Evolutionary conservation across 2,888 invertebrate species (phyloP), one percentile per base, ranked within the genome.

Genomic region (Smittia sp.): DNA sequence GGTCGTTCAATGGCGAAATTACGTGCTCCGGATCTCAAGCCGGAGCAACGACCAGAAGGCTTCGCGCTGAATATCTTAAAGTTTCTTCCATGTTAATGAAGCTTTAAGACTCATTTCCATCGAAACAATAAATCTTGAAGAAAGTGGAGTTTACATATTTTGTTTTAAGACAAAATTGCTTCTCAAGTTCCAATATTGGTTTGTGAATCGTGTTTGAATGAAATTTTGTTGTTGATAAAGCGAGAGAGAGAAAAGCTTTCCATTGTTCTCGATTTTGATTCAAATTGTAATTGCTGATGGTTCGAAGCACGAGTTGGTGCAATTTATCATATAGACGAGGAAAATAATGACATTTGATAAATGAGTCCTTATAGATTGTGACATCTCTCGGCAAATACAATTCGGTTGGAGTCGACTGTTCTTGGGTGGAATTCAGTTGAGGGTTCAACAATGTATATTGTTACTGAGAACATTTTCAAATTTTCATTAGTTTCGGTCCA

Each of bases 291-390:
- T 62, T 72, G 58, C 39, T 62, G 62, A 38, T 62, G 62, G 24
- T 39, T 72, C 69, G 25, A 54, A 69, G 27, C 72, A 72, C 62
- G 62, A 62, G 27, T 22, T 38, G 22, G 11, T 18, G 24, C 20
- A 62, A 72, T 72, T 32, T 62, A 72, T 72, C 72, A 72, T 70
- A 22, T 2, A 22, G 54, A 24, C 20, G 22, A 46, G 1, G 52
- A 58, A 62, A 38, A 38, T 72, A 72, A 72, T 72, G 72, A 62
- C 72, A 72, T 54, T 72, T 72, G 72, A 72, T 72, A 72, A 72
- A 72, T 72, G 72, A 72, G 62, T 58, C 72, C 38, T 72, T 62
- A 72, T 72, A 62, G 39, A 72, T 72, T 72, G 72, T 72, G 72
- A 62, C 72, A 72, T 62, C 68, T 39, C 18, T 63, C 13, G 63